Evolutionary conservation across 2,113 vertebrate species (phyloP), one percentile per base, ranked within the genome.

Genomic region (Anser cygnoides): DNA sequence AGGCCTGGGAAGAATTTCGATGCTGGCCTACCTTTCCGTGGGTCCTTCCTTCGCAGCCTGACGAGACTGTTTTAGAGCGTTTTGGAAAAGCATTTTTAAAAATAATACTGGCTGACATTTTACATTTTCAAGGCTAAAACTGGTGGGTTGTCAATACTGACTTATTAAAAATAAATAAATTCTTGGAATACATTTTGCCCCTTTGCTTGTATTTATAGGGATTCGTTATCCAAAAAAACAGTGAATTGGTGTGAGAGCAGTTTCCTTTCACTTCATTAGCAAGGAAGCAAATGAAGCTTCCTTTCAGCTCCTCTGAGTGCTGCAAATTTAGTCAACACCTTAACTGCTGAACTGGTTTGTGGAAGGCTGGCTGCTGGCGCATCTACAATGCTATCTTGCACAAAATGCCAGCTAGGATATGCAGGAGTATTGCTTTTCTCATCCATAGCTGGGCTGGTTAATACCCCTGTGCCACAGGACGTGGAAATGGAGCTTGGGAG

Each of bases 1-100:
- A 54, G 35, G 54, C 66, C 33, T 44, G 41, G 31, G 28, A 66
- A 85, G 78, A 92, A 37, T 46, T 73, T 61, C 79, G 20, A 21
- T 83, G 44, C 31, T 84, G 62, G 62, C 88, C 66, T 90, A 1
- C 49, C 49, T 70, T 87, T 88, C 55, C 0, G 0, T 49, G 31
- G 57, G 33, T 29, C 73, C 49, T 72, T 88, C 54, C 78, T 85
- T 85, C 19, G 2, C 66, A 85, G 84, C 52, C 10, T 55, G 59
- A 92, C 70, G 70, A 85, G 55, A 55, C 25, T 0, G 6, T 15
- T 74, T 71, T 71, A 58, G 28, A 62, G 35, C 4, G 1, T 46
- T 89, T 91, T 65, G 54, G 84, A 82, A 76, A 26, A 91, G 16
- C 31, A 3, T 46, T 89, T 37, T 91, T 95, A 72, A 93, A 94